A percentile compares a stretch with the other conserved stretches of the same genome.
Evolutionary conservation across 2,888 invertebrate species (phyloP).

Genomic region (Oscheius myriophilus): DNA sequence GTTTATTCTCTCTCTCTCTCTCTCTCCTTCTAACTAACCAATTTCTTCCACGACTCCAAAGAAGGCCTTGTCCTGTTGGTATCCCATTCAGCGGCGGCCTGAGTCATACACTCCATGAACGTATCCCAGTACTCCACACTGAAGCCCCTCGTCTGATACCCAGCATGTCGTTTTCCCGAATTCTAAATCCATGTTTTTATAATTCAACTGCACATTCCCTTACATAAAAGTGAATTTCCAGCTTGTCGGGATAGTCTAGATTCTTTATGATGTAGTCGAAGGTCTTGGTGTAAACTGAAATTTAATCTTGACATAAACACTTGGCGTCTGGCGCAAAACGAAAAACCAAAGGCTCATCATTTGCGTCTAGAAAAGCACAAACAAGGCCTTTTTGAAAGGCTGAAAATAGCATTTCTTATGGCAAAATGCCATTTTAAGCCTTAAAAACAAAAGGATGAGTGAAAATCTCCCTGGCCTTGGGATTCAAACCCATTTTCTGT

Average conservation of each 20-base stretch:
- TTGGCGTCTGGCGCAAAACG: too few relatives aligned
- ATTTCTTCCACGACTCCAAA: constrained; percentile 62
- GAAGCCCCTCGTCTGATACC: constrained; percentile 65
- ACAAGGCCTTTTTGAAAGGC: too few relatives aligned
- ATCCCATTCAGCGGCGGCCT: constrained; percentile 67
- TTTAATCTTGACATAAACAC: too few relatives aligned
- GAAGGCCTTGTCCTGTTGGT: constrained; percentile 61
- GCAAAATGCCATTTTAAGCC: too few relatives aligned
- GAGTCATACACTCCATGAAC: constrained; percentile 67
- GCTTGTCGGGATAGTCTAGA: constrained; percentile 62
- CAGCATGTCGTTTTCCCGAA: constrained; percentile 65
- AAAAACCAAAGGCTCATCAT: too few relatives aligned
- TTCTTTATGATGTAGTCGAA: constrained; percentile 67
- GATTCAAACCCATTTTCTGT: too few relatives aligned
- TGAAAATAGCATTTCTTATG: too few relatives aligned
- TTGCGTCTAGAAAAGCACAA: too few relatives aligned
- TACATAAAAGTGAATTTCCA: constrained; percentile 63
- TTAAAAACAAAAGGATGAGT: too few relatives aligned
- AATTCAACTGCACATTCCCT: neutral
- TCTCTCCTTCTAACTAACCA: constrained; percentile 41
- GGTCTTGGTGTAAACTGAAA: constrained; percentile 59
- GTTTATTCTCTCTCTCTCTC: constrained; percentile 3
- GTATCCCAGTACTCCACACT: constrained; percentile 72
- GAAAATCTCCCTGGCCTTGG: too few relatives aligned
- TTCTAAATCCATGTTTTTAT: constrained; percentile 39